phyloP scores from a whole-genome alignment of 2,797 vertebrate genomes.

The Scyliorhinus canicula region DNA sequence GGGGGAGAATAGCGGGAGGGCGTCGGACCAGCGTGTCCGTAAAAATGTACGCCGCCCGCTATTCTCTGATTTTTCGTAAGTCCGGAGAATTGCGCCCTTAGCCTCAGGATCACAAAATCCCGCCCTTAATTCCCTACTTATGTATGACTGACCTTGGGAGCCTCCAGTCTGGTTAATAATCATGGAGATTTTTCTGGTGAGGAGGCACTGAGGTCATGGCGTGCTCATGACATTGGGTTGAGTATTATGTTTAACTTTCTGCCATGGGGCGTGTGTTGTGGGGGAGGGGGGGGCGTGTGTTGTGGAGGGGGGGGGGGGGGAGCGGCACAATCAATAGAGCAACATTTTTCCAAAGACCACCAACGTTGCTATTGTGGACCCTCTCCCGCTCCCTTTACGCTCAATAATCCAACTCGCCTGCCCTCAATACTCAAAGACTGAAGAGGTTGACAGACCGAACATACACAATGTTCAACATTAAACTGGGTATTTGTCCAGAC shows the following conservation, averaged over 20 bases:
- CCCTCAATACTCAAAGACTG: too few relatives aligned
- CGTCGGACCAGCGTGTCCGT: too few relatives aligned
- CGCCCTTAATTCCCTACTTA: neutral
- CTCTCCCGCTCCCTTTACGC: neutral
- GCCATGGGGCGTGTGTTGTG: neutral
- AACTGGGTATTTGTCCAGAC: neutral
- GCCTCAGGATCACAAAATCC: too few relatives aligned
- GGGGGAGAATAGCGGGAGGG: too few relatives aligned
- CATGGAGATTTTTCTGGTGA: neutral
- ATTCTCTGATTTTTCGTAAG: too few relatives aligned
- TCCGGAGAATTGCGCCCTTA: too few relatives aligned
- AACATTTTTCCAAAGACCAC: neutral
- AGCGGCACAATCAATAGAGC: neutral
- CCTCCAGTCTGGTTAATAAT: neutral
- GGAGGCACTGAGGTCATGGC: neutral
- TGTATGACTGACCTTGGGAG: neutral
- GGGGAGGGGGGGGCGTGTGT: neutral
- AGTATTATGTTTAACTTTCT: neutral
- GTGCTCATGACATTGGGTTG: neutral
- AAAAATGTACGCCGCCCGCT: too few relatives aligned
- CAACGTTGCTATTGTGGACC: neutral
- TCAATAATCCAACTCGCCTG: neutral
- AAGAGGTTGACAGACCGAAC: neutral
- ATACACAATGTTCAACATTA: neutral
- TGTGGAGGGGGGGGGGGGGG: neutral